These are phyloP conservation scores for Spea hammondii DNA, from an alignment of 2,797 vertebrate species.

Conservation along the genomic window DNA sequence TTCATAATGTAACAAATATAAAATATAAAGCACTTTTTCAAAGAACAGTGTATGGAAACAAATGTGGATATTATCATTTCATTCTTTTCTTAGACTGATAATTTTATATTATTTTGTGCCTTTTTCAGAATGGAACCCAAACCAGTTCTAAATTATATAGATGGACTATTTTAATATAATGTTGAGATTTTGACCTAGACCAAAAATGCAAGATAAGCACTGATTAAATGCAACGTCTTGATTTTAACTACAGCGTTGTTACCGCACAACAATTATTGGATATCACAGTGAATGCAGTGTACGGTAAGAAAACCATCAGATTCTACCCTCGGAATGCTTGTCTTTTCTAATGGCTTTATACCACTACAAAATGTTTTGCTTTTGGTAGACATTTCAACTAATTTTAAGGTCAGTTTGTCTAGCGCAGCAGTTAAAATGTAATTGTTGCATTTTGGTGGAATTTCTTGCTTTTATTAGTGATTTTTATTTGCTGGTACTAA, in stretches of 20 bases:
- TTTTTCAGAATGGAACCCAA: slow-evolving; percentile 41
- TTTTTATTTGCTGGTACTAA: slow-evolving; percentile 25
- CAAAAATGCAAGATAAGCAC: slow-evolving; percentile 50
- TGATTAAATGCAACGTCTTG: slow-evolving; percentile 45
- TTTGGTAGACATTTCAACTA: slow-evolving; percentile 34
- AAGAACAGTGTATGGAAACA: slow-evolving; percentile 8
- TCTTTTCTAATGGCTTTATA: slow-evolving; percentile 41
- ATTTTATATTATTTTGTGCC: slow-evolving; percentile 46
- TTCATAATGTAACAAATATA: no score
- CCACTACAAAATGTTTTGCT: slow-evolving; percentile 37
- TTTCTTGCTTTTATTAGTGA: slow-evolving; percentile 30
- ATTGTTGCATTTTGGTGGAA: slow-evolving; percentile 23
- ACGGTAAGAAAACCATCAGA: slow-evolving; percentile 21
- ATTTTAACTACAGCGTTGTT: slow-evolving; percentile 44
- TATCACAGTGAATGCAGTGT: slow-evolving; percentile 33
- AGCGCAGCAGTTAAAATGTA: slow-evolving; percentile 24
- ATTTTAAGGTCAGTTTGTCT: slow-evolving; percentile 39
- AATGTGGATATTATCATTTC: slow-evolving; percentile 25
- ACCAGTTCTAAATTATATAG: slow-evolving; percentile 50
- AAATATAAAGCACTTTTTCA: no score
- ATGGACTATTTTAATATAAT: slow-evolving; percentile 47
- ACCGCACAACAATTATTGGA: slow-evolving; percentile 48
- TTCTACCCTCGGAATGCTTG: slow-evolving; percentile 40
- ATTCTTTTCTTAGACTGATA: slow-evolving; percentile 43
- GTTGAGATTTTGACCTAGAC: slow-evolving; percentile 38